Evolutionary conservation across 1,140 invertebrate species (phyloP).

Genomic region (Scaptomyza hsui): DNA sequence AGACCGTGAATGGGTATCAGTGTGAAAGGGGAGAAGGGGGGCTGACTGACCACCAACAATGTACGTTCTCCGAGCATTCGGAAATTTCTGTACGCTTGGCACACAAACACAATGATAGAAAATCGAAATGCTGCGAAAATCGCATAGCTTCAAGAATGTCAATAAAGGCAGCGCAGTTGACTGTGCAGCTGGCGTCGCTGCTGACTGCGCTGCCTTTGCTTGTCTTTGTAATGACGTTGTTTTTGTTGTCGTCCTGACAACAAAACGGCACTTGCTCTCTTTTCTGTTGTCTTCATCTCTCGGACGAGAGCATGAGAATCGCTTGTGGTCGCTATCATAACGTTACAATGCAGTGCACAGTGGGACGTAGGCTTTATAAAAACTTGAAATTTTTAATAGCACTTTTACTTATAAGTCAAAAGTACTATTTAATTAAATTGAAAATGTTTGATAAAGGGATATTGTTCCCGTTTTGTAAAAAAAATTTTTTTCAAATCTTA

Average conservation of each 20-base stretch:
- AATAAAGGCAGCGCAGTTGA: slow-evolving; percentile 49
- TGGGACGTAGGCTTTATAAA: neutral
- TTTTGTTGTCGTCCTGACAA: slow-evolving; percentile 53
- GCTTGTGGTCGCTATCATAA: slow-evolving; percentile 14
- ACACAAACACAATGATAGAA: slow-evolving; percentile 72
- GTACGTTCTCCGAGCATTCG: slow-evolving; percentile 53
- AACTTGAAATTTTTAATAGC: neutral
- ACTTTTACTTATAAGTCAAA: too few relatives aligned
- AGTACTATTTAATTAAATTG: too few relatives aligned
- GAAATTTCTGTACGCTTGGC: slow-evolving; percentile 65
- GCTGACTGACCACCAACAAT: slow-evolving; percentile 66
- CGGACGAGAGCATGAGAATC: slow-evolving; percentile 27
- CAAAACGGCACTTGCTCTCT: slow-evolving; percentile 40
- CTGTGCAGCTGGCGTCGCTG: slow-evolving; percentile 27
- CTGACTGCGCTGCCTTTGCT: neutral
- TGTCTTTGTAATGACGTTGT: slow-evolving; percentile 54
- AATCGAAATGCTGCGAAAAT: slow-evolving; percentile 55
- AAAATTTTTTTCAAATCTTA: too few relatives aligned
- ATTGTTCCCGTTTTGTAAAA: too few relatives aligned
- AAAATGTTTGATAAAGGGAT: too few relatives aligned
- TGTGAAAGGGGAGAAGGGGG: neutral
- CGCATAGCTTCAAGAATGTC: slow-evolving; percentile 57
- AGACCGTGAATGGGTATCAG: slow-evolving; percentile 18
- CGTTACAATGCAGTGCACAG: slow-evolving; percentile 5
- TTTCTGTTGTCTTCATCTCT: slow-evolving; percentile 69